Percentiles rank a stretch among this genome's conserved stretches.
These are phyloP conservation scores for Campopleginae sp. DNA, from an alignment of 2,888 invertebrate genomes.

Conservation along the genomic window DNA sequence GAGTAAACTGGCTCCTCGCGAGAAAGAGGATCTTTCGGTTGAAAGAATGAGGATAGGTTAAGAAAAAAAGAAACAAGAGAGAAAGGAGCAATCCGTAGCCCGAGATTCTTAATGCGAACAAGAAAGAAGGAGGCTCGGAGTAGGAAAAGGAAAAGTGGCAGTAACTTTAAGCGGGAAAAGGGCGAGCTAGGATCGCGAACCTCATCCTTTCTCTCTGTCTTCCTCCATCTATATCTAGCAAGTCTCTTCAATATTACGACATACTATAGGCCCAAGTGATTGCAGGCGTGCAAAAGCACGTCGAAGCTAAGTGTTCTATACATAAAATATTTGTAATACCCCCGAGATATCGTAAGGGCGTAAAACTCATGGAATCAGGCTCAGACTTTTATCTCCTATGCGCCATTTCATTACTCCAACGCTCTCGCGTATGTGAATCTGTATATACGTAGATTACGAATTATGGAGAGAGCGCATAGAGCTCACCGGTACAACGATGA, in stretches of 20 bases:
- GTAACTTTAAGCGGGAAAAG: slow-evolving; percentile 54
- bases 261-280: slow-evolving; percentile 48
- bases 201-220: slow-evolving; percentile 53
- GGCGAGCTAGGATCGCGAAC: slow-evolving; percentile 61
- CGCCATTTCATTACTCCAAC: slow-evolving; percentile 1
- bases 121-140: slow-evolving; percentile 47
- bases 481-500: slow-evolving; percentile 45
- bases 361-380: background rate
- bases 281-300: slow-evolving; percentile 56
- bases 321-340: slow-evolving; percentile 11
- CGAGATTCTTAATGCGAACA: background rate
- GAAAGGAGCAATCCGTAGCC: slow-evolving; percentile 11
- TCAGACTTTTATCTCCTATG: background rate
- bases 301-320: slow-evolving; percentile 32
- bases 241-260: slow-evolving; percentile 57
- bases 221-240: slow-evolving; percentile 4
- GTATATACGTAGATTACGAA: slow-evolving; percentile 11
- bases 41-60: slow-evolving; percentile 17
- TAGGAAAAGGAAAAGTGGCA: slow-evolving; percentile 34
- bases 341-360: slow-evolving; percentile 2
- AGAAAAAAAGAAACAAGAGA: slow-evolving; percentile 28
- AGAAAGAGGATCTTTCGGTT: slow-evolving; percentile 60
- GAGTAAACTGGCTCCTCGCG: slow-evolving; percentile 40
- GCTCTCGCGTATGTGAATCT: background rate
- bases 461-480: slow-evolving; percentile 10